phyloP scores from a whole-genome alignment of 1,140 invertebrate species.

The Aphaenogaster rudis region DNA sequence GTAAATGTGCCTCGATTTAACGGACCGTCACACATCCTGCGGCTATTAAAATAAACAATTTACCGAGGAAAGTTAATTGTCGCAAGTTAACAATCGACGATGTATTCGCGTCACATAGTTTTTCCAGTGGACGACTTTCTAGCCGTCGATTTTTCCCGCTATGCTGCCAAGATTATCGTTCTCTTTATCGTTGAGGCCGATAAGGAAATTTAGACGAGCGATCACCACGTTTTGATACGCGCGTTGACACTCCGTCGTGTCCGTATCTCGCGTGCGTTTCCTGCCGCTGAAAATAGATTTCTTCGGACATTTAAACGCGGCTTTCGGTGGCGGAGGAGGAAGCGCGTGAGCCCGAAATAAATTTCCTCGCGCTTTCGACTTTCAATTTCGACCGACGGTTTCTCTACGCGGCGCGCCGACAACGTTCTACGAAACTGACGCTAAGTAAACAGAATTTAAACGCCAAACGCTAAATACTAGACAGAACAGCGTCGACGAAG shows the following conservation, averaged over 20 bases:
- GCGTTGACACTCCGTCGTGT: conserved; percentile 15
- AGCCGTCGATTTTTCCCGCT: background rate
- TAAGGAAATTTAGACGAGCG: conserved; percentile 21
- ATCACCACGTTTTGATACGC: conserved; percentile 17
- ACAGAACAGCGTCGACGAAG: background rate
- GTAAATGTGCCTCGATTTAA: conserved; percentile 9
- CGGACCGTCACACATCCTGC: background rate
- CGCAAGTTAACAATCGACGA: background rate
- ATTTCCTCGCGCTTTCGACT: conserved; percentile 53
- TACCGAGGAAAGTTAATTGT: conserved; percentile 15
- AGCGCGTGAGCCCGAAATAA: conserved; percentile 38
- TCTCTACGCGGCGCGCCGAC: conserved; percentile 23
- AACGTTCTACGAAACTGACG: conserved; percentile 28
- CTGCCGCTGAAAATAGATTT: conserved; percentile 51
- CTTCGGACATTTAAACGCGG: conserved; percentile 51
- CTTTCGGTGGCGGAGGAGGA: conserved; percentile 41
- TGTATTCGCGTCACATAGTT: background rate
- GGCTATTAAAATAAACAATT: conserved; percentile 10
- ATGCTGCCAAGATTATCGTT: background rate
- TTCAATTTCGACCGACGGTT: conserved; percentile 47
- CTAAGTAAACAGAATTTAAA: conserved; percentile 46
- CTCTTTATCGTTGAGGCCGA: background rate
- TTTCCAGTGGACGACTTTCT: background rate
- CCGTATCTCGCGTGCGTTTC: conserved; percentile 35
- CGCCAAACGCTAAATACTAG: conserved; percentile 6